These are phyloP conservation scores for Tetropium fuscum DNA, from an alignment of 2,888 invertebrate species.

Conservation along the genomic window DNA sequence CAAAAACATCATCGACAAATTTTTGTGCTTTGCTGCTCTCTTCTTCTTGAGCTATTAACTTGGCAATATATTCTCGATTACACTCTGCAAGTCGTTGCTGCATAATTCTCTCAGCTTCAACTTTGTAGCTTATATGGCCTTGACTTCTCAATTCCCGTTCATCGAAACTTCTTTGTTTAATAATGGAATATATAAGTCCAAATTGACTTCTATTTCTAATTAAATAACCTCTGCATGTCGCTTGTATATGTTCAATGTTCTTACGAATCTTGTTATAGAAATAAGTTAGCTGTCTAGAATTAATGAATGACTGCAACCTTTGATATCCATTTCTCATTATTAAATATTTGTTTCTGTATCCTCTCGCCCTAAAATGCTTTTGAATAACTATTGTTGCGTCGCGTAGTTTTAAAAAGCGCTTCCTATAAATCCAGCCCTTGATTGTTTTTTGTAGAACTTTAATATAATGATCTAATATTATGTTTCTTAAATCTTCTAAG, in stretches of 20 bases:
- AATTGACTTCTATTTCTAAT: conserved; percentile 74
- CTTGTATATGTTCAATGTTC: conserved; percentile 80
- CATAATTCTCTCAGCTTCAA: conserved; percentile 77
- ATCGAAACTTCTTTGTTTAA: conserved; percentile 69
- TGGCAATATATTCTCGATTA: conserved; percentile 70
- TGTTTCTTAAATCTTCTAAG: conserved; percentile 85
- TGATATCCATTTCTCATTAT: conserved; percentile 82
- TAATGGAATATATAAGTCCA: conserved; percentile 62
- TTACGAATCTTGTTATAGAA: conserved; percentile 78
- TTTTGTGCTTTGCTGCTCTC: conserved; percentile 65
- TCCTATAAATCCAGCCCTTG: conserved; percentile 79
- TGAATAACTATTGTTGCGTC: conserved; percentile 84
- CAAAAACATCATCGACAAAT: conserved; percentile 77
- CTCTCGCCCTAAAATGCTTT: conserved; percentile 83
- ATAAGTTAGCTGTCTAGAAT: conserved; percentile 79
- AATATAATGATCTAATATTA: conserved; percentile 69
- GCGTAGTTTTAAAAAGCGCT: conserved; percentile 77
- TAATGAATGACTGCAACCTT: conserved; percentile 86
- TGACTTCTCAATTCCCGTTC: conserved; percentile 72
- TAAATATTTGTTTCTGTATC: conserved; percentile 77
- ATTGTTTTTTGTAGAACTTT: conserved; percentile 85
- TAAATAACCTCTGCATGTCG: conserved; percentile 82
- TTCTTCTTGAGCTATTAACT: conserved; percentile 65
- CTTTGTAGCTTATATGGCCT: conserved; percentile 72
- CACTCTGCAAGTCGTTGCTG: conserved; percentile 77